Conservation (phyloP, 2,888 invertebrate species). For the Drosophila bunnanda region DNA sequence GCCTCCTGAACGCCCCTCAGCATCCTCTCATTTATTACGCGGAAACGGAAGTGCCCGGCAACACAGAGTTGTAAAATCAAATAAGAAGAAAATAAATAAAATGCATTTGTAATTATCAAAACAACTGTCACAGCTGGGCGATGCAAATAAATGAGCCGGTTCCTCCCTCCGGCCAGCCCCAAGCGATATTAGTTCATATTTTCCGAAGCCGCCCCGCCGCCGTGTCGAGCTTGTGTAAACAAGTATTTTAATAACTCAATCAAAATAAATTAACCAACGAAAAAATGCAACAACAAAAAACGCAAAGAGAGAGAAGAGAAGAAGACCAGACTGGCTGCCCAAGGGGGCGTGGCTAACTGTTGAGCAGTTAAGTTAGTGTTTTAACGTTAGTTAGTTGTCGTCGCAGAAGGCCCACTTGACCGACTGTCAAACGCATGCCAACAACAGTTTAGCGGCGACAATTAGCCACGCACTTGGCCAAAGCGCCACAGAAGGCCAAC, state of each 20-base stretch:
- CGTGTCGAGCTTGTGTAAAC: conserved; percentile 58
- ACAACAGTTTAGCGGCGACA: conserved; percentile 78
- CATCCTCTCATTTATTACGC: conserved; percentile 38
- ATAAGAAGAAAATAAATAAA: conserved; percentile 23
- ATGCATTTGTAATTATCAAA: conserved; percentile 54
- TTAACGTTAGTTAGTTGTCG: conserved; percentile 5
- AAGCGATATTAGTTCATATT: conserved; percentile 38
- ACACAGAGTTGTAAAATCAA: conserved; percentile 35
- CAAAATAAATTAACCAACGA: conserved; percentile 51
- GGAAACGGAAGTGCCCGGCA: conserved; percentile 59
- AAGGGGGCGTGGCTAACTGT: conserved; percentile 25
- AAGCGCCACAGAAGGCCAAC: conserved; percentile 55
- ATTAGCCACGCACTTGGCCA: conserved; percentile 79
- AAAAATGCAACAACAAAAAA: not conserved
- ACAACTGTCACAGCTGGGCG: conserved; percentile 42
- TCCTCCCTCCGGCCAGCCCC: conserved; percentile 13
- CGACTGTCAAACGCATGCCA: conserved; percentile 79
- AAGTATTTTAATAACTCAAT: conserved; percentile 76
- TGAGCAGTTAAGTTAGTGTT: conserved; percentile 31
- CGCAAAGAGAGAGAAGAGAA: not conserved
- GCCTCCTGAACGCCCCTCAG: conserved; percentile 1
- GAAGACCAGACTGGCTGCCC: conserved; percentile 5
- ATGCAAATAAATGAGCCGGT: conserved; percentile 38
- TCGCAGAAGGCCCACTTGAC: conserved; percentile 50
- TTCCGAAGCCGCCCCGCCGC: conserved; percentile 34